Evolutionary conservation across 2,888 invertebrate genomes (phyloP), one percentile per base, ranked within the genome.

Genomic region (Craniophora ligustri): DNA sequence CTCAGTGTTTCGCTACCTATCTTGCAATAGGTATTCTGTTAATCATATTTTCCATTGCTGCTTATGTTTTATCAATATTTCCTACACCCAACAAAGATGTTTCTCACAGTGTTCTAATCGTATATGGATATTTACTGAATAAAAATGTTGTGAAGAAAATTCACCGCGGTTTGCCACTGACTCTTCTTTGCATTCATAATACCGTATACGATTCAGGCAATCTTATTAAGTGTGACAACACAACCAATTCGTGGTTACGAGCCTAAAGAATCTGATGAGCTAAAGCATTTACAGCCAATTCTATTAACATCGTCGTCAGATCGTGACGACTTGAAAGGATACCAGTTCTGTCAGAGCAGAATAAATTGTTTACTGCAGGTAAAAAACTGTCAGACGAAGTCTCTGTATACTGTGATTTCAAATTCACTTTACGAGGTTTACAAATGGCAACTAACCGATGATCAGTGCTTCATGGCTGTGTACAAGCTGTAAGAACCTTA

Each of bases 111-210:
- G 26, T 77, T 14, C 45, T 84, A 21, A 46, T 75, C 5, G 68
- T 82, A 6, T 73, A 75, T 26, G 85, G 85, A 32, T 78, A 73
- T 35, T 75, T 83, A 51, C 53, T 81, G 3, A 78, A 76, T 61
- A 83, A 74, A 45, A 46, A 41, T 2, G 38, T 18, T n/a, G 34
- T 70, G 2, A 58, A 18, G 6, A 54, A 67, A 6, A 57, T 66
- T 19, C 61, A 56, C 28, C 13, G 50, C 1, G 76, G 72, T 13
- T 34, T 71, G 18, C 53, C 78, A 5, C 68, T 72, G 13, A 62
- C 65, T 14, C 15, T 85, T 0, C 28, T 57, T 70, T 11, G 56
- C 76, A 6, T 72, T 82, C 11, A 71, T 82, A 14, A 35, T 82
- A 32, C 78, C 83, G 1, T 76, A 67, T 41, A 62, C 67, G 15